Percentiles rank a stretch among this genome's conserved stretches.
These are phyloP conservation scores for Autographa gamma DNA, from an alignment of 2,888 invertebrate species.

Conservation along the genomic window DNA sequence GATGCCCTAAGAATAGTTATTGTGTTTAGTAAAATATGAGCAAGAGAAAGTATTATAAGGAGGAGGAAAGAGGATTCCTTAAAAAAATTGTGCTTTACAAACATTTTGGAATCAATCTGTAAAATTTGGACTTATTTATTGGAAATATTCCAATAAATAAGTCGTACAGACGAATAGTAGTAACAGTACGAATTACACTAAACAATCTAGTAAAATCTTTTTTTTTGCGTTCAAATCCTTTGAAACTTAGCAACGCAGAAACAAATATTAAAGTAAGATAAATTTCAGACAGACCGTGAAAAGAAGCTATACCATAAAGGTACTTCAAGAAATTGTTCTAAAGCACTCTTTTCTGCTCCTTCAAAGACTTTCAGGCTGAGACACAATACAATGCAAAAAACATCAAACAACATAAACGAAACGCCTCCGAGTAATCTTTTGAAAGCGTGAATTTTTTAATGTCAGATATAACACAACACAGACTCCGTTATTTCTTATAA, in stretches of 20 bases:
- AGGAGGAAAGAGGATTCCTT: no score
- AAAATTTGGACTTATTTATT: no score
- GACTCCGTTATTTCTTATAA: neutral
- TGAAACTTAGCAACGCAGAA: neutral
- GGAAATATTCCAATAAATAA: no score
- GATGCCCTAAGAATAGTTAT: conserved; percentile 84
- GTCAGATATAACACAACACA: conserved; percentile 6
- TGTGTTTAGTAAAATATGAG: neutral
- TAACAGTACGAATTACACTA: no score
- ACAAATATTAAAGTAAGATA: neutral
- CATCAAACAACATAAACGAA: conserved; percentile 43
- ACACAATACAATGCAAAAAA: conserved; percentile 31
- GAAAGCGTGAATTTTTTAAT: conserved; percentile 44
- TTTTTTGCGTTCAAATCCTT: neutral
- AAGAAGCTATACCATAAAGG: conserved; percentile 17
- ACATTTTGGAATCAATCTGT: no score
- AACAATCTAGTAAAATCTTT: no score
- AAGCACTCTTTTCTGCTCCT: conserved; percentile 18
- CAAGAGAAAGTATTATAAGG: no score
- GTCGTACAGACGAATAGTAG: no score
- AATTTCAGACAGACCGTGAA: neutral
- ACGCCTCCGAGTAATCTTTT: conserved; percentile 33
- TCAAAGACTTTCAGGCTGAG: conserved; percentile 35
- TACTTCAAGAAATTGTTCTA: conserved; percentile 23
- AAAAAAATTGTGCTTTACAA: no score